These are phyloP conservation scores for Noctua fimbriata DNA, from an alignment of 2,888 invertebrate genomes.

Conservation along the genomic window DNA sequence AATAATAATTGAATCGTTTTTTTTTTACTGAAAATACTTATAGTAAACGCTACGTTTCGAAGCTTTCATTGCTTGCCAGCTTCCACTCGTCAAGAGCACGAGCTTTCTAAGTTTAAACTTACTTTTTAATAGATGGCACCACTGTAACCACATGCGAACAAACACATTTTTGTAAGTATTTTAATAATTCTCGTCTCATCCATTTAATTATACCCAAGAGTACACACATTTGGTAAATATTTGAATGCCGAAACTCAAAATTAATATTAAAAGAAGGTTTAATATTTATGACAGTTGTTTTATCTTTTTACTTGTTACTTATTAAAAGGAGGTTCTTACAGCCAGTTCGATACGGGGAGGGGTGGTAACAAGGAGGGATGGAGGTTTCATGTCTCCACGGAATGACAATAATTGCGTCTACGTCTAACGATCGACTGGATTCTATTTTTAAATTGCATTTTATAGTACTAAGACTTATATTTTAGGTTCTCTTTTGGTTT, in stretches of 20 bases:
- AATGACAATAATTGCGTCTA: constrained; percentile 61
- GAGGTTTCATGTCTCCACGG: constrained; percentile 50
- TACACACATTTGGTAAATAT: background rate
- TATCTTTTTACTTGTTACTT: background rate
- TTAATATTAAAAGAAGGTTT: background rate
- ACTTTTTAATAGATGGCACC: constrained; percentile 33
- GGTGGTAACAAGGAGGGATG: constrained; percentile 50
- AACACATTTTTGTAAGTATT: background rate
- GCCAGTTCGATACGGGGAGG: constrained; percentile 12
- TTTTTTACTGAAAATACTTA: too few relatives aligned
- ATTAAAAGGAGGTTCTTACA: constrained; percentile 4
- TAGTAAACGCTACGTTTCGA: background rate
- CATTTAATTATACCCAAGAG: background rate
- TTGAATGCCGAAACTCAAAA: background rate
- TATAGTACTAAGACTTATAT: background rate
- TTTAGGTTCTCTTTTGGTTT: background rate
- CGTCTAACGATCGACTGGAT: constrained; percentile 57
- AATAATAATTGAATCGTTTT: background rate
- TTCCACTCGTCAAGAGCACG: too few relatives aligned
- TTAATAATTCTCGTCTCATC: background rate
- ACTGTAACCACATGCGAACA: background rate
- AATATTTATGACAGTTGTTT: background rate
- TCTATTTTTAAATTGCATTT: constrained; percentile 61
- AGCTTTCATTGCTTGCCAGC: background rate
- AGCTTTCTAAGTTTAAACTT: background rate